These are phyloP conservation scores for Drosophila ohnishii DNA, from an alignment of 1,140 invertebrate genomes.

Conservation along the genomic window DNA sequence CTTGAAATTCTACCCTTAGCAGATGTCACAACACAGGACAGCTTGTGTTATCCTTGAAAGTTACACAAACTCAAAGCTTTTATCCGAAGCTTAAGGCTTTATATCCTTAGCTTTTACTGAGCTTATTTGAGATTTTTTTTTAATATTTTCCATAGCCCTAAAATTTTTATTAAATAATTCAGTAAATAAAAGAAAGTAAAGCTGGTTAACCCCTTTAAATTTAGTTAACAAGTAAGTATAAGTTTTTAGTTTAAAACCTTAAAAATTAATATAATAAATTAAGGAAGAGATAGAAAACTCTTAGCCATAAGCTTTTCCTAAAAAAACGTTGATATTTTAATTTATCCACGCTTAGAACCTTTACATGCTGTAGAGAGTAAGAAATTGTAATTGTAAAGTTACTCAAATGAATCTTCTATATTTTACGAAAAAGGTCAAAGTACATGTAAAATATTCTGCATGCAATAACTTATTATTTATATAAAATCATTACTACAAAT, in stretches of 20 bases:
- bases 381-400: not conserved
- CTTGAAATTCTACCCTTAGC: not conserved
- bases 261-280: too few species aligned
- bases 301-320: too few species aligned
- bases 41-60: not conserved
- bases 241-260: too few species aligned
- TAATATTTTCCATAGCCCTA: too few species aligned
- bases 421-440: not conserved
- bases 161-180: not conserved
- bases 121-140: not conserved
- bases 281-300: too few species aligned
- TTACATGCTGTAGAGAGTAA: not conserved
- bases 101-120: not conserved
- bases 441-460: not conserved
- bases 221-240: not conserved
- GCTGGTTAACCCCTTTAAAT: too few species aligned
- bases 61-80: not conserved
- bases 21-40: not conserved
- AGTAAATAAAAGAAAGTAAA: not conserved
- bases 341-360: not conserved
- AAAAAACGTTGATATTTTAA: not conserved
- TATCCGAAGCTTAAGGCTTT: constrained; percentile 4
- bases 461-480: not conserved
- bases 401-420: not conserved
- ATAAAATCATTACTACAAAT: not conserved